Evolutionary conservation across 2,113 vertebrate species (phyloP), one percentile per base, ranked within the genome.

Genomic region (Athene noctua): DNA sequence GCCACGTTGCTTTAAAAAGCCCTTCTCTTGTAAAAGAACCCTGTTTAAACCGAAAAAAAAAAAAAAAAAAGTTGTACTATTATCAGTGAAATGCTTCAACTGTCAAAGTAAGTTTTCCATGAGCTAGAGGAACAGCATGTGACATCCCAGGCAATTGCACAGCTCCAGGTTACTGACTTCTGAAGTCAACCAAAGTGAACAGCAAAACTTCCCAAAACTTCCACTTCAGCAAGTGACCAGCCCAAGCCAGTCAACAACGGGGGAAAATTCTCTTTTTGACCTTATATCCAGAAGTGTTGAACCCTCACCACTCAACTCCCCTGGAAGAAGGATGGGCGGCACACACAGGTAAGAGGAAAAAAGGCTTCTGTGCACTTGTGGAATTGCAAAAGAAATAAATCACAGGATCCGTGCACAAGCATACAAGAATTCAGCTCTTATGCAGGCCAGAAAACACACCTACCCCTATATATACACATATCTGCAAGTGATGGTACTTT

Each of bases 1-100:
- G 5, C 58, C 81, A 70, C 52, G 34, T 20, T 52, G 55, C 32
- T 96, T 92, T 71, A 32, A 86, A 95, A 91, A 89, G 26, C 38
- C 22, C 17, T 66, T 66, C 54, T 90, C 61, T 88, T 86, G 71
- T 88, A 82, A 88, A 87, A 91, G 57, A 47, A 92, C 32, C 44
- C 71, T 65, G 32, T 86, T 91, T 84, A 68, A 68, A 80, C 44
- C 42, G 44, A n/a, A 38, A 38, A 13, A 62, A 51, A 61, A 40
- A 40, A 47, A 47, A 47, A 47, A 46, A 21, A 20, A 55, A 21
- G 19, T 57, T 82, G 57, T 91, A 57, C 30, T 83, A 13, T 62
- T 42, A 59, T 14, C 51, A 68, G 19, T 34, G 74, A 91, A 82
- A 77, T 16, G 17, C 12, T 94, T 68, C 73, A 82, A 16, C 40